A percentile compares a stretch with the other conserved stretches of the same genome.
Evolutionary conservation across 2,888 invertebrate species (phyloP).

Genomic region (Drosophila nigricruria): DNA sequence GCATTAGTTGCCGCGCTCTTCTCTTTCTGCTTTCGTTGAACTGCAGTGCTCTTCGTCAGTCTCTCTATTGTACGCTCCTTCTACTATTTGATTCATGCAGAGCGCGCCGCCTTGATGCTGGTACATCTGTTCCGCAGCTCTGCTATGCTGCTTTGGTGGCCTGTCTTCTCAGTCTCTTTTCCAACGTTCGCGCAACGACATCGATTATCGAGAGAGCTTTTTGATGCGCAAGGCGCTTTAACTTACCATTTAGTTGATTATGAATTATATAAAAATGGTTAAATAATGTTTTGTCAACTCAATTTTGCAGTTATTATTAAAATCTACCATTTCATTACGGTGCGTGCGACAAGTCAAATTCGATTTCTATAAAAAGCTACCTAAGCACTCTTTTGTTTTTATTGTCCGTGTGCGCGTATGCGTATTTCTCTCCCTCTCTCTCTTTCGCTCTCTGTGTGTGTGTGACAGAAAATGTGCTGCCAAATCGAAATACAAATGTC

Average conservation of each 20-base stretch:
- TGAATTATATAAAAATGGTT: slow-evolving; percentile 34
- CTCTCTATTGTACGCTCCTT: slow-evolving; percentile 52
- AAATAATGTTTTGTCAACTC: slow-evolving; percentile 48
- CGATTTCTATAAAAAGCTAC: slow-evolving; percentile 50
- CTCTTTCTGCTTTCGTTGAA: slow-evolving; percentile 21
- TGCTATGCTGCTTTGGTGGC: slow-evolving; percentile 10
- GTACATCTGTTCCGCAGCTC: slow-evolving; percentile 48
- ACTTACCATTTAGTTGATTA: slow-evolving; percentile 35
- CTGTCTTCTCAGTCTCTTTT: slow-evolving; percentile 70
- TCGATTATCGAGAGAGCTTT: slow-evolving; percentile 38
- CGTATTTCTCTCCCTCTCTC: neutral
- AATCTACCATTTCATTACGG: slow-evolving; percentile 30
- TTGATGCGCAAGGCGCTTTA: slow-evolving; percentile 55
- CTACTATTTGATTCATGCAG: slow-evolving; percentile 64
- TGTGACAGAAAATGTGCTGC: slow-evolving; percentile 69
- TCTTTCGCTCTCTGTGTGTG: slow-evolving; percentile 13
- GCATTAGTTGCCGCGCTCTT: neutral
- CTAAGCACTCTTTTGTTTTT: slow-evolving; percentile 35
- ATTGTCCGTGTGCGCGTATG: slow-evolving; percentile 26
- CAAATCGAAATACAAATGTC: slow-evolving; percentile 63
- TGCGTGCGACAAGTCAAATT: slow-evolving; percentile 30
- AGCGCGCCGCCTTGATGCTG: slow-evolving; percentile 29
- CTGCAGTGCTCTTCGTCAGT: slow-evolving; percentile 24
- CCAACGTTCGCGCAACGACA: slow-evolving; percentile 75
- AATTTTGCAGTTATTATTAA: slow-evolving; percentile 30